Base-by-base conservation (phyloP, 2,113 vertebrate species). In the Cettia cetti region DNA sequence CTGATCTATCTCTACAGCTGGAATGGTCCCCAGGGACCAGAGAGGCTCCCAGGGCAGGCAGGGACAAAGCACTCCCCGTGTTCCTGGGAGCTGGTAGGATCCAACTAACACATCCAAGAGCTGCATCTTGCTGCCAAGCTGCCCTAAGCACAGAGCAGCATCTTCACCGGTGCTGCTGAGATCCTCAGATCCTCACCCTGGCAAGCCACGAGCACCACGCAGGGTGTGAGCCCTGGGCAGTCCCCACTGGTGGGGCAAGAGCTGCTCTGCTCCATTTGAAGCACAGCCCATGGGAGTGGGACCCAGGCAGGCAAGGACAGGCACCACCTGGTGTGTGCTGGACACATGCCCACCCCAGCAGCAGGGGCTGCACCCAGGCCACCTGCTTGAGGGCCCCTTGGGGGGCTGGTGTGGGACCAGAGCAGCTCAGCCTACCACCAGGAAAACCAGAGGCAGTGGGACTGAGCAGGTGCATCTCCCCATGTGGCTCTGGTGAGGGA, bases 191-290 rank as follows among this genome's bases (percentile, higher is more conserved):
- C 30, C 56, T 77, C 33, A 52, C 17, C 30, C 16, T 5, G 0
- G 21, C 6, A 9, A 85, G 59, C 54, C 66, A 69, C 0, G 0
- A 74, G 45, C 33, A 2, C 21, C 16, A 30, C 1, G 3, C 0
- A 1, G 61, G 24, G 13, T 33, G 37, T 26, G 16, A 84, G 63
- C 71, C 66, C 54, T 26, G n/a, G 31, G 63, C 72, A 80, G 39
- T 9, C 30, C 10, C 19, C 2, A 0, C 1, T 15, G 49, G 39
- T 9, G 7, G 42, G 0, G 24, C 6, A 7, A 77, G 56, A 71
- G 60, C 77, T 61, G 66, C 71, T 71, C 49, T 68, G 56, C 61
- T 85, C 66, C 76, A 57, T 24, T 42, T 68, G n/a, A 52, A 42
- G 39, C 1, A 2, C 31, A 65, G 47, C 42, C 15, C 27, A 5